These are phyloP conservation scores for Scrobipalpa costella DNA, from an alignment of 2,888 invertebrate genomes.

Conservation along the genomic window DNA sequence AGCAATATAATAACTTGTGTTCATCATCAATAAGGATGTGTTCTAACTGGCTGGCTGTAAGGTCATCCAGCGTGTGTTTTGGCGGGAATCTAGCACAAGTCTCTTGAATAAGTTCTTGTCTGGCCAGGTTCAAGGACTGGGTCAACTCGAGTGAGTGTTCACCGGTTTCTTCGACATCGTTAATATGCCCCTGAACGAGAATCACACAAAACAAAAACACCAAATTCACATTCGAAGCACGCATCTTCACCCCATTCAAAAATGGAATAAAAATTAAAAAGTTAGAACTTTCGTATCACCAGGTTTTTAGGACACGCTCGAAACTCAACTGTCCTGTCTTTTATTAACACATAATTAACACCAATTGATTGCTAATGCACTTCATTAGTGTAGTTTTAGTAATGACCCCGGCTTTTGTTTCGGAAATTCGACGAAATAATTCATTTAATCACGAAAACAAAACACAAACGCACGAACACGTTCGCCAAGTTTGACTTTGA, in stretches of 20 bases:
- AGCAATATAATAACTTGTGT: conserved; percentile 93
- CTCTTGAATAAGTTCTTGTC: conserved; percentile 83
- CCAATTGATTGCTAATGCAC: background rate
- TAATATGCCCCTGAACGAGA: conserved; percentile 55
- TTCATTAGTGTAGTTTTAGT: conserved; percentile 33
- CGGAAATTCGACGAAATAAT: conserved; percentile 23
- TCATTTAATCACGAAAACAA: conserved; percentile 19
- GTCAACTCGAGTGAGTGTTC: conserved; percentile 81
- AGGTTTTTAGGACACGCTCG: conserved; percentile 57
- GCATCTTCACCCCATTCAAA: conserved; percentile 59
- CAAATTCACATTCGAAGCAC: conserved; percentile 47
- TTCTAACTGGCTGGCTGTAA: conserved; percentile 82
- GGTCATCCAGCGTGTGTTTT: conserved; percentile 64
- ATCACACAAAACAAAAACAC: conserved; percentile 55
- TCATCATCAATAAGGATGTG: conserved; percentile 92
- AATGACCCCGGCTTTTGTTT: conserved; percentile 30
- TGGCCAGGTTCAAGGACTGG: conserved; percentile 82
- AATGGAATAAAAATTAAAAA: conserved; percentile 47
- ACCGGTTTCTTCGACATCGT: conserved; percentile 50
- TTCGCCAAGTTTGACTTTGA: conserved; percentile 25
- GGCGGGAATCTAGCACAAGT: conserved; percentile 80
- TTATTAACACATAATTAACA: background rate
- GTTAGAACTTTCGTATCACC: conserved; percentile 59
- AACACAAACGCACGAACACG: conserved; percentile 17
- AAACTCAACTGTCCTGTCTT: background rate